Base-by-base conservation (phyloP, 2,113 vertebrate genomes). In the Corythoichthys intestinalis region DNA sequence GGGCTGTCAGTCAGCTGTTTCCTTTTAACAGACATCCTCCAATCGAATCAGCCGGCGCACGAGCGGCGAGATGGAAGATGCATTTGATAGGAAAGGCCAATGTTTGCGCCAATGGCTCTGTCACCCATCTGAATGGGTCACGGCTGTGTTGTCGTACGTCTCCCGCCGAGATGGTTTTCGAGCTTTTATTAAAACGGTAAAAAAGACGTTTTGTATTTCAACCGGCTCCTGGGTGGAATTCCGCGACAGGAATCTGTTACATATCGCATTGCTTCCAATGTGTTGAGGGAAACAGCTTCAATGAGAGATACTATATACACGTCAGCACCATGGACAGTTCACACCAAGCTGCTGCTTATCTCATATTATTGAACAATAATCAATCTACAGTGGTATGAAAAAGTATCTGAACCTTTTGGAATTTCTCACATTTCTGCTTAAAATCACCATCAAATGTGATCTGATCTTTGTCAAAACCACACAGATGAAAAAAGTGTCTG, bases 181-280 rank as follows among this genome's bases (percentile, higher is more conserved):
- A 57, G 75, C 76, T 80, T 75, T 53, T 75, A 68, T 69, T 67
- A 75, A 81, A 84, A 80, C 74, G 35, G 82, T 88, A 81, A 85
- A 80, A 86, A 69, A 75, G 78, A 85, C 75, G 66, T 75, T 75
- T 71, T 80, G 79, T 85, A 86, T 80, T 87, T 86, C 83, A 82
- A 65, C 57, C 50, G 73, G 66, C 65, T 65, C 3, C 13, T 14
- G 68, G 44, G 72, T 9, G 58, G 66, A 56, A 56, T 28, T 20
- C 15, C 7, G 38, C 3, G 2, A 10, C 37, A 14, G 70, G 63
- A 67, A 65, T 70, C 69, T 38, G 2, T 37, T 65, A 35, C 0
- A 59, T 63, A 49, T 80, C 69, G n/a, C n/a, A 66, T 81, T 69
- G 63, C 63, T 69, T 64, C 81, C n/a, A n/a, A n/a, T n/a, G n/a